These are phyloP conservation scores for Ochotona princeps DNA, from an alignment of 2,113 vertebrate species.

Conservation along the genomic window DNA sequence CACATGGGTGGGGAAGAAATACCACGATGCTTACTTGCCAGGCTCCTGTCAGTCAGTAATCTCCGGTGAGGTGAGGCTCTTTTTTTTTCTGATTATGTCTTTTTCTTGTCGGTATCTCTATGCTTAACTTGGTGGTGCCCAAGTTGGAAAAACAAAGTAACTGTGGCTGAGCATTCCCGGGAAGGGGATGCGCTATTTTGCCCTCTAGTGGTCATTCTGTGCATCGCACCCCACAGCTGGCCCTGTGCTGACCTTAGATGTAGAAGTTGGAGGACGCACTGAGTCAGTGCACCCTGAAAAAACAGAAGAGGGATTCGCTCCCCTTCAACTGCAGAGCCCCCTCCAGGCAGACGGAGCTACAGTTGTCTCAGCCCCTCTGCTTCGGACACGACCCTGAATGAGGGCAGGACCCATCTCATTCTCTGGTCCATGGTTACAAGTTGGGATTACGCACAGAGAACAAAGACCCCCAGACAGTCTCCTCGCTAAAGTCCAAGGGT, in stretches of 20 bases:
- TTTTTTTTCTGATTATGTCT: neutral
- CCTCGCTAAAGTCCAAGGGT: too few relatives aligned
- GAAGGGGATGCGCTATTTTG: accelerated
- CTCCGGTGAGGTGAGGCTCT: neutral
- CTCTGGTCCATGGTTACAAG: neutral
- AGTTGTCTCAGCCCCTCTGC: neutral
- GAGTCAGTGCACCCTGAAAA: too few relatives aligned
- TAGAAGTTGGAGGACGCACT: neutral
- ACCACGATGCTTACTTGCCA: neutral
- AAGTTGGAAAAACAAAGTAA: neutral
- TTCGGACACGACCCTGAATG: neutral
- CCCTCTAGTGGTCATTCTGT: neutral
- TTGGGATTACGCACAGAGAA: neutral
- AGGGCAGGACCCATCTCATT: neutral
- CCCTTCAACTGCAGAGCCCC: neutral
- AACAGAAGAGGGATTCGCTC: too few relatives aligned
- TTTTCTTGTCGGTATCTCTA: neutral
- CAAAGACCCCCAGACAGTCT: neutral
- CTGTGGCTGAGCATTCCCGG: neutral
- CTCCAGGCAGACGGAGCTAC: too few relatives aligned
- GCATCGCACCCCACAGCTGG: accelerated
- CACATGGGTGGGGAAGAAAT: neutral
- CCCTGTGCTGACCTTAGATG: too few relatives aligned
- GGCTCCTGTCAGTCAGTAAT: neutral
- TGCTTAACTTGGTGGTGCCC: neutral